phyloP scores from a whole-genome alignment of 2,888 invertebrate species.

The Eristalis intricaria region DNA sequence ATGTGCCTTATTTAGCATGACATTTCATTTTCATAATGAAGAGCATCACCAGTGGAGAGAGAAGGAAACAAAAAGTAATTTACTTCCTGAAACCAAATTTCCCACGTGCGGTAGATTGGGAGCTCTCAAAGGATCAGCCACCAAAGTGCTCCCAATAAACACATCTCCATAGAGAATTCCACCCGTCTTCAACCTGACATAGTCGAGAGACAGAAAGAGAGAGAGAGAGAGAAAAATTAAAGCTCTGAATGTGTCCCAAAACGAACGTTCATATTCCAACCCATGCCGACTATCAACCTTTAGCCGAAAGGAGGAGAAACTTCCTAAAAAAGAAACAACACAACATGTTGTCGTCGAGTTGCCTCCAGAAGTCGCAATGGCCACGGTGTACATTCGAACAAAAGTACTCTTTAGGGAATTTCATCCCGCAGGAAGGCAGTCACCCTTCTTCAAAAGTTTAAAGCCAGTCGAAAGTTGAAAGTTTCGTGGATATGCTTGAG shows the following conservation, averaged over 20 bases:
- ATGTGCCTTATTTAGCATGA: background rate
- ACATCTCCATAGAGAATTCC: conserved; percentile 16
- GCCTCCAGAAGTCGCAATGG: conserved; percentile 29
- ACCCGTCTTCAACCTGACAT: background rate
- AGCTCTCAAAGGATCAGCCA: conserved; percentile 7
- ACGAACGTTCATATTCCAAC: conserved; percentile 21
- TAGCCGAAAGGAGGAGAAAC: background rate
- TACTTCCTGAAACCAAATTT: conserved; percentile 8
- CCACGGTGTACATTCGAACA: conserved; percentile 31
- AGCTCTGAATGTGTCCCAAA: conserved; percentile 31
- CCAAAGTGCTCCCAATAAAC: background rate
- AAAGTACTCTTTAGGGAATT: conserved; percentile 36
- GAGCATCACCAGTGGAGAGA: background rate
- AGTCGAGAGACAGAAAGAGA: background rate
- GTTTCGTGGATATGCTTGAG: background rate
- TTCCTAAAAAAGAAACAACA: conserved; percentile 9
- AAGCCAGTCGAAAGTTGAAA: conserved; percentile 23
- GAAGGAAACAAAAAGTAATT: background rate
- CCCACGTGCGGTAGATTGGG: conserved; percentile 9
- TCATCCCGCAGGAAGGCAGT: background rate
- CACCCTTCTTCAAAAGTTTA: background rate
- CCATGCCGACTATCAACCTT: conserved; percentile 17
- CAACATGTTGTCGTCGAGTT: conserved; percentile 10
- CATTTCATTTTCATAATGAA: background rate
- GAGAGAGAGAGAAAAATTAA: conserved; percentile 11